Evolutionary conservation across 2,113 vertebrate genomes (phyloP).

Genomic region (Tachysurus vachellii): DNA sequence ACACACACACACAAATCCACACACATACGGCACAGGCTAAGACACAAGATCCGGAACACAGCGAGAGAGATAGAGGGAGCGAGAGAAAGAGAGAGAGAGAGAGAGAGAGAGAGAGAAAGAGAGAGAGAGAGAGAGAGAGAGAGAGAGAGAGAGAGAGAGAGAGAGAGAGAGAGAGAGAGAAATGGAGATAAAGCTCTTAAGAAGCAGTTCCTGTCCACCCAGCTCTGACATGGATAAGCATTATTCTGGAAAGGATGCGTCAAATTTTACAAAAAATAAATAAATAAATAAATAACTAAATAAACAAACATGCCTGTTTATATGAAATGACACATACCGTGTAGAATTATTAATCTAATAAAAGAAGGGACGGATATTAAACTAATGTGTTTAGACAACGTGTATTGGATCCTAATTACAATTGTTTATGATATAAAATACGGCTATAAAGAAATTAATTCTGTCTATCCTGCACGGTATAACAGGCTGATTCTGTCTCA

Average conservation of each 20-base stretch:
- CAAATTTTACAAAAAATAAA: background rate
- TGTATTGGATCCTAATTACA: background rate
- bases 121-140: conserved; percentile 41
- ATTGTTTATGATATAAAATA: background rate
- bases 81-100: conserved; percentile 39
- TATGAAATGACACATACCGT: background rate
- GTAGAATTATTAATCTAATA: background rate
- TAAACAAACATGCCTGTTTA: background rate
- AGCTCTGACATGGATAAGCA: conserved; percentile 14
- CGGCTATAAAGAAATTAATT: background rate
- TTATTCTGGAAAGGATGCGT: background rate
- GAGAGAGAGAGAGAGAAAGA: conserved; percentile 34
- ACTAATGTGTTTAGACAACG: background rate
- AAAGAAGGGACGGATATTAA: background rate
- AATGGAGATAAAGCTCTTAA: background rate
- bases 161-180: conserved; percentile 42
- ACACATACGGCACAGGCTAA: conserved; percentile 33
- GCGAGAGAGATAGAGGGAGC: conserved; percentile 40
- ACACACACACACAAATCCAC: conserved; percentile 18
- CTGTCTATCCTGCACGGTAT: background rate
- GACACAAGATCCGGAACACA: conserved; percentile 43
- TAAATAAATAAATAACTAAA: background rate
- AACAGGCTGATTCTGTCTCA: background rate
- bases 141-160: conserved; percentile 27
- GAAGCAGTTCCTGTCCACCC: conserved; percentile 16